Conservation (phyloP, 2,113 vertebrate genomes). For the Gobius niger region DNA sequence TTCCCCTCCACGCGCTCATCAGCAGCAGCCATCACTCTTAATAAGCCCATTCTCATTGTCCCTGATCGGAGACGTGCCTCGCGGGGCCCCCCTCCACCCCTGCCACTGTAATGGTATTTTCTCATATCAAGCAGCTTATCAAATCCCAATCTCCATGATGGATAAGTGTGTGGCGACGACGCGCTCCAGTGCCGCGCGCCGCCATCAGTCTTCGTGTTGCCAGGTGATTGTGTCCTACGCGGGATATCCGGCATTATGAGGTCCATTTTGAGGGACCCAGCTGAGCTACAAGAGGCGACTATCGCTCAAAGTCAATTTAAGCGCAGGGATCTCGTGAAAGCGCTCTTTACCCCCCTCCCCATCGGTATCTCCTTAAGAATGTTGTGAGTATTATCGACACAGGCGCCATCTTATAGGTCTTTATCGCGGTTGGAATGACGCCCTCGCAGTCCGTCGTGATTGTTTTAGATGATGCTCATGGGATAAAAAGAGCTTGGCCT, state of each 20-base stretch:
- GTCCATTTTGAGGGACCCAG: slow-evolving; percentile 59
- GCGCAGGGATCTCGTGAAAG: slow-evolving; percentile 19
- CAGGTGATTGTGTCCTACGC: slow-evolving; percentile 63
- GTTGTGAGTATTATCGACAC: slow-evolving; percentile 2
- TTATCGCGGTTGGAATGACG: slow-evolving; percentile 10
- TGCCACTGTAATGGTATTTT: slow-evolving; percentile 58
- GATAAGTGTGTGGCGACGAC: slow-evolving; percentile 68
- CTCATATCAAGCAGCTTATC: slow-evolving; percentile 62
- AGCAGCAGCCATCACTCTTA: slow-evolving; percentile 56
- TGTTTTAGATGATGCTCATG: background rate
- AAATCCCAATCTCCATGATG: slow-evolving; percentile 71
- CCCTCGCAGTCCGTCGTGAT: background rate
- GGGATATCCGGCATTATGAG: slow-evolving; percentile 65
- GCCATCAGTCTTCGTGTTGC: slow-evolving; percentile 69
- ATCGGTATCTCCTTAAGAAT: slow-evolving; percentile 6
- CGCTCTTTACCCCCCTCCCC: slow-evolving; percentile 14
- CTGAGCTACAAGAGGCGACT: slow-evolving; percentile 53
- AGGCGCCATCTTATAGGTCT: slow-evolving; percentile 23
- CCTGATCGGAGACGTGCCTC: slow-evolving; percentile 42
- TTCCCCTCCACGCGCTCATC: slow-evolving; percentile 28
- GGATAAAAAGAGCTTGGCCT: background rate
- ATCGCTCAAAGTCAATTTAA: slow-evolving; percentile 65
- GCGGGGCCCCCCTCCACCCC: slow-evolving; percentile 37
- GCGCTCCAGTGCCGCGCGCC: slow-evolving; percentile 45
- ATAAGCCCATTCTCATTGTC: slow-evolving; percentile 59